Evolutionary conservation across 1,140 invertebrate species (phyloP).

Genomic region (Drosophila fuyamai): DNA sequence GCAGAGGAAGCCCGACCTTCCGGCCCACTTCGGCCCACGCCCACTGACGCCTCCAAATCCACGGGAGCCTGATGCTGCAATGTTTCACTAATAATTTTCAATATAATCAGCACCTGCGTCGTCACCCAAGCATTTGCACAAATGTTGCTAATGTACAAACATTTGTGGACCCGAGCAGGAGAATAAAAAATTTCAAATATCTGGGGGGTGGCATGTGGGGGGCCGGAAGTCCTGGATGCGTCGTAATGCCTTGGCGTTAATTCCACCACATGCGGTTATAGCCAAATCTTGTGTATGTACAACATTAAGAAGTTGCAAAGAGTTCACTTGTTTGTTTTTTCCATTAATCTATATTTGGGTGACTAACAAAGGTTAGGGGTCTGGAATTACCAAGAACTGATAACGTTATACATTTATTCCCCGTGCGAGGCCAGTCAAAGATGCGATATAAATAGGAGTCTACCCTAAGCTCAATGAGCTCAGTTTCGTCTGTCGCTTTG

Average conservation of each 20-base stretch:
- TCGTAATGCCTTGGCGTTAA: conserved; percentile 61
- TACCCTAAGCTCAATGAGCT: background rate
- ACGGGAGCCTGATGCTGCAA: conserved; percentile 48
- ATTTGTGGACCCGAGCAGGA: conserved; percentile 47
- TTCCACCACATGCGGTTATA: conserved; percentile 64
- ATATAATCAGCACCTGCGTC: conserved; percentile 80
- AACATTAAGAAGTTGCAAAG: background rate
- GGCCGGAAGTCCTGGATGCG: conserved; percentile 10
- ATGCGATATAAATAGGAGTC: too few species aligned
- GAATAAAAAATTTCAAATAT: conserved; percentile 65
- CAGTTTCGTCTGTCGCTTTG: background rate
- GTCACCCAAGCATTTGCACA: conserved; percentile 52
- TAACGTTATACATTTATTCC: too few species aligned
- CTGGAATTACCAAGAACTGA: too few species aligned
- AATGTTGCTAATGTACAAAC: conserved; percentile 80
- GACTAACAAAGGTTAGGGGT: too few species aligned
- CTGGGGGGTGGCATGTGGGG: conserved; percentile 7
- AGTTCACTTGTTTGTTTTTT: too few species aligned
- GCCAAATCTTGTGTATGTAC: conserved; percentile 8
- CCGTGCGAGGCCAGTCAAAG: too few species aligned
- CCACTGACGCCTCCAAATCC: conserved; percentile 12
- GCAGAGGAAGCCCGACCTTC: background rate
- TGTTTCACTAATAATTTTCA: conserved; percentile 79
- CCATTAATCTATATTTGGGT: too few species aligned
- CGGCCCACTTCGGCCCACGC: background rate